A percentile compares a stretch with the other conserved stretches of the same genome.
Conservation (phyloP, 2,888 invertebrate species). For the Bombyx huttoni region DNA sequence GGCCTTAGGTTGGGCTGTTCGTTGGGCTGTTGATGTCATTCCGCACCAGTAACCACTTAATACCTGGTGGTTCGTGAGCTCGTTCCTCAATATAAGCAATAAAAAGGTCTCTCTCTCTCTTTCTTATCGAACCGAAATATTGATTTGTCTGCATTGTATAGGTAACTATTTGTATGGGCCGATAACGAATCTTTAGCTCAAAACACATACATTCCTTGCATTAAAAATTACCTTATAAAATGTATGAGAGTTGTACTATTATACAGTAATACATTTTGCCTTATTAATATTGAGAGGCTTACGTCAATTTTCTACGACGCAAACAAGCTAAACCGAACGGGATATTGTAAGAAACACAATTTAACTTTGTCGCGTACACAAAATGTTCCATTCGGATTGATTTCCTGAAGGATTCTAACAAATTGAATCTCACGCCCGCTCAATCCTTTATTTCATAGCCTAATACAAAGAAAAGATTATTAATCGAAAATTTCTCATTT, state of each 20-base stretch:
- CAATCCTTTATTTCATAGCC: slow-evolving; percentile 63
- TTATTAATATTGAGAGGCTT: slow-evolving; percentile 36
- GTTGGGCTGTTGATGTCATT: too few species aligned
- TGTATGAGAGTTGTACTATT: background rate
- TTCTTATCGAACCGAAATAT: too few species aligned
- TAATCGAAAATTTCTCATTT: slow-evolving; percentile 54
- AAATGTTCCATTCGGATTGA: slow-evolving; percentile 58
- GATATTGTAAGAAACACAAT: slow-evolving; percentile 56
- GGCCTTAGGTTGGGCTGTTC: too few species aligned
- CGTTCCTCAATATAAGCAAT: too few species aligned
- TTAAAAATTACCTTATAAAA: too few species aligned
- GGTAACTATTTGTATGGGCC: too few species aligned
- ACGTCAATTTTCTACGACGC: slow-evolving; percentile 32
- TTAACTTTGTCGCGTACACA: slow-evolving; percentile 52
- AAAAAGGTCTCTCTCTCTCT: too few species aligned
- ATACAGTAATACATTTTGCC: slow-evolving; percentile 23
- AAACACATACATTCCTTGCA: too few species aligned
- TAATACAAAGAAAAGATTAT: slow-evolving; percentile 56
- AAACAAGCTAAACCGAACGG: slow-evolving; percentile 37
- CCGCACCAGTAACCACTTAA: too few species aligned
- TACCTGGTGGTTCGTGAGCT: too few species aligned
- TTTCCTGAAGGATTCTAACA: slow-evolving; percentile 59
- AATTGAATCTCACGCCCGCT: slow-evolving; percentile 61
- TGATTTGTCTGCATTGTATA: too few species aligned
- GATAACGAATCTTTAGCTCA: too few species aligned